Evolutionary conservation across 2,797 vertebrate species (phyloP).

Genomic region (Sebastes ruberrimus): DNA sequence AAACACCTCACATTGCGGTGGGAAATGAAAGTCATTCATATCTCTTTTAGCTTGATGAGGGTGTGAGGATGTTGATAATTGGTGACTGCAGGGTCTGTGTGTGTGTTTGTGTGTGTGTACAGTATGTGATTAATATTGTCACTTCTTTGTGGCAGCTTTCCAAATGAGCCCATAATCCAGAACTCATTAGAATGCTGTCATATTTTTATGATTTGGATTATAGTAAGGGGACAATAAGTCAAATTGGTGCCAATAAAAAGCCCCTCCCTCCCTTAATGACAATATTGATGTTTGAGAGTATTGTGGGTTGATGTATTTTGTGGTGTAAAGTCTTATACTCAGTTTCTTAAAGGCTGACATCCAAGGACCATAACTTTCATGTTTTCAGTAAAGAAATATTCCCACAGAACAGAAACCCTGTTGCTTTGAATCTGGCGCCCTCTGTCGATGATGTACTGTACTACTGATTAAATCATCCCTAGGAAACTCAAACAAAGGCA

Average conservation of each 20-base stretch:
- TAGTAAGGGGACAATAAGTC: background rate
- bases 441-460: constrained; percentile 31
- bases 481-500: background rate
- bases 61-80: constrained; percentile 14
- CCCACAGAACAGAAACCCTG: constrained; percentile 2
- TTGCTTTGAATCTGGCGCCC: constrained; percentile 65
- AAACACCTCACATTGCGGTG: background rate
- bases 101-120: background rate
- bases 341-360: constrained; percentile 12
- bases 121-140: background rate
- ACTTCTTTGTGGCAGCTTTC: constrained; percentile 5
- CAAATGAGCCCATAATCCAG: constrained; percentile 8
- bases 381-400: constrained; percentile 25
- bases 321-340: background rate
- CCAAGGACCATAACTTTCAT: constrained; percentile 1
- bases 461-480: background rate
- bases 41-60: constrained; percentile 16
- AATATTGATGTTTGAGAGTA: constrained; percentile 1
- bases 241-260: constrained; percentile 11
- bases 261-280: background rate
- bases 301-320: constrained; percentile 23
- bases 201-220: constrained; percentile 19
- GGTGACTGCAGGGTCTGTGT: constrained; percentile 5
- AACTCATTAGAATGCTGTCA: constrained; percentile 5
- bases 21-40: constrained; percentile 14